A percentile compares a stretch with the other conserved stretches of the same genome.
Evolutionary conservation across 2,888 invertebrate species (phyloP).

Genomic region (Germaria angustata): DNA sequence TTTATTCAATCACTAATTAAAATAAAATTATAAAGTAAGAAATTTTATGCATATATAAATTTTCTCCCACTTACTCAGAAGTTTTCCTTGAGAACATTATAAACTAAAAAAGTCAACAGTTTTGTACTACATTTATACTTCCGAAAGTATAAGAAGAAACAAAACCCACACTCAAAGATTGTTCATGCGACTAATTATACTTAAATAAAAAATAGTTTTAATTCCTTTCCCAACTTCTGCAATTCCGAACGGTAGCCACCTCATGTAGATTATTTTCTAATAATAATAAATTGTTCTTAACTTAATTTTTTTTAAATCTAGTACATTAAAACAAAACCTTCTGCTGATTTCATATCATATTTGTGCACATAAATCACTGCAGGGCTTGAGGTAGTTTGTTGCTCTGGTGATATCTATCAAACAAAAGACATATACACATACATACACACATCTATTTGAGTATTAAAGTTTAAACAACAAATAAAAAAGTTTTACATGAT

Average conservation of each 20-base stretch:
- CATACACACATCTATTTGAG: not conserved
- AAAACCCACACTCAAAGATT: slow-evolving; percentile 19
- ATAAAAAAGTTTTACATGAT: not conserved
- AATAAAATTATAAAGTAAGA: too few species aligned
- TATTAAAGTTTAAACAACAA: slow-evolving; percentile 33
- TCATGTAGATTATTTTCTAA: not conserved
- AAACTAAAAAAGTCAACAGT: slow-evolving; percentile 1
- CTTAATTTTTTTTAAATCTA: slow-evolving; percentile 3
- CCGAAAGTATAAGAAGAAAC: not conserved
- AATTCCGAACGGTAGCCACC: not conserved
- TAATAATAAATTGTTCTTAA: slow-evolving; percentile 1
- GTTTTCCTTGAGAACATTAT: too few species aligned
- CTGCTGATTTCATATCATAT: not conserved
- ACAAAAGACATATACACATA: slow-evolving; percentile 36
- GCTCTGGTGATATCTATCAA: slow-evolving; percentile 69
- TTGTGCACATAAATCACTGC: not conserved
- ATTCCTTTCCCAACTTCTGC: not conserved
- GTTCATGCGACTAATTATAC: slow-evolving; percentile 27
- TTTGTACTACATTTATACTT: not conserved
- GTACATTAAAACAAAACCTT: not conserved
- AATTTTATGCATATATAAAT: too few species aligned
- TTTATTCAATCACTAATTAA: too few species aligned
- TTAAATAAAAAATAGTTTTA: slow-evolving; percentile 5
- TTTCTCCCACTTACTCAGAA: too few species aligned
- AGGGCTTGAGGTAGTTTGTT: slow-evolving; percentile 46